A percentile compares a stretch with the other conserved stretches of the same genome.
These are phyloP conservation scores for Scopus umbretta DNA, from an alignment of 2,113 vertebrate species.

Conservation along the genomic window DNA sequence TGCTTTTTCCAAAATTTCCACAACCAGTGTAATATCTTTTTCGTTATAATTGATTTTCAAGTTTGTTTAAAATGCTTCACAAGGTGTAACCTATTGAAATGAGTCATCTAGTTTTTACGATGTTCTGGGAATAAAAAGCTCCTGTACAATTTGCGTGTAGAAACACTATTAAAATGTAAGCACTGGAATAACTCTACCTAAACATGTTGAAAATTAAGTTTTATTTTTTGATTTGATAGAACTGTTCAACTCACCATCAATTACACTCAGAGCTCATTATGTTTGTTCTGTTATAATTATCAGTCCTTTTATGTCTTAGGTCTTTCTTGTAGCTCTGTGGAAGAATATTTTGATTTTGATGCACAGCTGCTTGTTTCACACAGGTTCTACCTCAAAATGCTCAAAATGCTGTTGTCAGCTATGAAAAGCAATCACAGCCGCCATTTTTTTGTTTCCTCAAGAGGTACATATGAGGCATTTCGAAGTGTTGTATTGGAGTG, in stretches of 20 bases:
- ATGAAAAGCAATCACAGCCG: not conserved
- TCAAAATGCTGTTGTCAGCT: not conserved
- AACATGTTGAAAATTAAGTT: not conserved
- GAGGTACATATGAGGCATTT: not conserved
- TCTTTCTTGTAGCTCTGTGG: constrained; percentile 43
- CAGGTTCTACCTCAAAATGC: constrained; percentile 7
- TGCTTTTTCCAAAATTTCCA: not conserved
- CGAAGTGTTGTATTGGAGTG: not conserved
- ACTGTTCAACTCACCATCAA: constrained; percentile 8
- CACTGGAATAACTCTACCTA: not conserved
- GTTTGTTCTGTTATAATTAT: constrained; percentile 44
- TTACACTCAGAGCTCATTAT: constrained; percentile 16
- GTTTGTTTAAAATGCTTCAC: constrained; percentile 52
- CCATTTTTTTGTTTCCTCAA: not conserved
- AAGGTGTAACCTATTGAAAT: constrained; percentile 33
- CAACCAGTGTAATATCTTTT: not conserved
- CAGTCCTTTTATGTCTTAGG: constrained; percentile 40
- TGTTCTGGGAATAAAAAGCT: not conserved
- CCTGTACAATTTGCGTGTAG: not conserved
- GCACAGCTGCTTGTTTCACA: constrained; percentile 37
- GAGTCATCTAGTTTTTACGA: constrained; percentile 16
- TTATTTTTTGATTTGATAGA: constrained; percentile 11
- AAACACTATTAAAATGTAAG: constrained; percentile 9
- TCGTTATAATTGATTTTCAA: constrained; percentile 44
- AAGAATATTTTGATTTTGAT: constrained; percentile 39